Base-by-base conservation (phyloP, 2,113 vertebrate species). In the Saccopteryx bilineata region DNA sequence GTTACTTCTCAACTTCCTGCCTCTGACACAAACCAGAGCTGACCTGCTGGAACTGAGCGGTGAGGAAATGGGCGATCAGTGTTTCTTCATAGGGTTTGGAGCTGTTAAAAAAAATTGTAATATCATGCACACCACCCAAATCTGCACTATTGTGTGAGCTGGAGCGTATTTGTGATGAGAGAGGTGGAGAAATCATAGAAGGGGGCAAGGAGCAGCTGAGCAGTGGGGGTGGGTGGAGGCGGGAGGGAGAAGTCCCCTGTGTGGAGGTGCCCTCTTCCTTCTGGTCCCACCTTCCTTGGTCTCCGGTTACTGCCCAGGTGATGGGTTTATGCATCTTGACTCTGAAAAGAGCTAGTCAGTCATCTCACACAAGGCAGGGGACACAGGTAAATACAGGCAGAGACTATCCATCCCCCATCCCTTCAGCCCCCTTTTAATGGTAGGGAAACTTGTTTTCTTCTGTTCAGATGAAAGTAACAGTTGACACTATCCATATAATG, bases 141-240 rank as follows among this genome's bases (percentile, higher is more conserved):
- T 9, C 66, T 88, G 46, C 33, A 54, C 5, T 19, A 8, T 13
- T 61, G 15, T 46, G 1, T 66, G 66, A 85, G 9, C 12, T 2
- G 15, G 72, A 39, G 24, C 28, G 39, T 60, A 52, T 85, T 60
- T 39, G 23, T 83, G 58, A 85, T 18, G 28, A 15, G 18, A 13
- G 2, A 33, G 31, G 24, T 39, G 46, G 63, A 72, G 39, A 31
- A 13, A 54, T 14, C 54, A 28, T 12, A 13, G 33, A 11, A 48
- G 58, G 5, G 2, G 26, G 86, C 54, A 12, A 28, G 72, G 14
- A 90, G 50, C 31, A 54, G 31, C 31, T 60, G 39, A 50, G 69
- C 7, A 0, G 0, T 1, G 54, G 39, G 28, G 46, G 11, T 7
- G 19, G 28, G 31, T 24, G 6, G 9, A 46, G 50, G 39, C 0